phyloP scores from a whole-genome alignment of 2,888 invertebrate genomes.

The Acrocyrtus sp. region DNA sequence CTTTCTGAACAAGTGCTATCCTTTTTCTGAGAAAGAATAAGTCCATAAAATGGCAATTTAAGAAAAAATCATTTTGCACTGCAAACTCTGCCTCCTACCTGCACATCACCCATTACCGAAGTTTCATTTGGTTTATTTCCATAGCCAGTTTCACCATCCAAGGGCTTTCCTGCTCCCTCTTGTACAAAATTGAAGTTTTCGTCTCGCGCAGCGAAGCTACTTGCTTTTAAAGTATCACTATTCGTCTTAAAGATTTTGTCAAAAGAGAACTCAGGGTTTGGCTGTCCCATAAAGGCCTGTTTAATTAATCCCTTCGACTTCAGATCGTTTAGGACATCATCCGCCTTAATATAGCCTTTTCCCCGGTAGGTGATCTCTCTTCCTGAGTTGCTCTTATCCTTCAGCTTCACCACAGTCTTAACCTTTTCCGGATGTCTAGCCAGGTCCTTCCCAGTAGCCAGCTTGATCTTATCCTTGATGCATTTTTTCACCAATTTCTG shows the following conservation, averaged over 20 bases:
- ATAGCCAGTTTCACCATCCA: slow-evolving; percentile 11
- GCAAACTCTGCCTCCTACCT: neutral
- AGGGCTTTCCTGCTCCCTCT: too few species aligned
- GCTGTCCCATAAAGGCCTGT: neutral
- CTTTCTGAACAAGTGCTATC: too few species aligned
- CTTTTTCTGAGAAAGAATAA: too few species aligned
- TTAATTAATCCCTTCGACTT: slow-evolving; percentile 24
- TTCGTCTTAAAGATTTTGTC: neutral
- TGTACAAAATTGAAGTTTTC: slow-evolving; percentile 28
- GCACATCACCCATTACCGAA: neutral
- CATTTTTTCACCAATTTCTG: neutral
- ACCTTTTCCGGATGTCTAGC: slow-evolving; percentile 25
- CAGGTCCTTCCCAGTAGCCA: slow-evolving; percentile 16
- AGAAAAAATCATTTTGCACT: too few species aligned
- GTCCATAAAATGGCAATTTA: too few species aligned
- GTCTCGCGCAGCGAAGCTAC: slow-evolving; percentile 8
- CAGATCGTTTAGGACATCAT: slow-evolving; percentile 19
- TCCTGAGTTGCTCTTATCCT: slow-evolving; percentile 13
- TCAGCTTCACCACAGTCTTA: slow-evolving; percentile 23
- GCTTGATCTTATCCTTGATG: slow-evolving; percentile 7
- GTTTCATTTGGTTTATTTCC: neutral
- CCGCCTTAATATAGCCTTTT: slow-evolving; percentile 20
- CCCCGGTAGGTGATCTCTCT: slow-evolving; percentile 24
- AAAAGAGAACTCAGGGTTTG: too few species aligned
- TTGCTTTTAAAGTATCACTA: neutral